phyloP scores from a whole-genome alignment of 1,140 invertebrate genomes.

The Arion vulgaris region DNA sequence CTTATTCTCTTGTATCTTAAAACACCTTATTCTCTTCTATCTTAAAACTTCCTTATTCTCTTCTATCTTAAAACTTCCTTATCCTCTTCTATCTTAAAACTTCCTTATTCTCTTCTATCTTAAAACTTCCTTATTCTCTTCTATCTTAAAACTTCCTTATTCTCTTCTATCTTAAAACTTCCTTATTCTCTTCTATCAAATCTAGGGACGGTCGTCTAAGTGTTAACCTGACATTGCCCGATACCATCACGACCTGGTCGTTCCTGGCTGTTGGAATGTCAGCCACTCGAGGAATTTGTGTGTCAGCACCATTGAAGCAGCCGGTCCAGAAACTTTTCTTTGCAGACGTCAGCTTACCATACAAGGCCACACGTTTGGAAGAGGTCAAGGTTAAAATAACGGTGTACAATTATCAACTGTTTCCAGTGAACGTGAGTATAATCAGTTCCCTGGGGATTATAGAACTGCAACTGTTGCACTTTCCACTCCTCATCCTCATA shows the following conservation, averaged over 20 bases:
- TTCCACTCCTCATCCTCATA: no score
- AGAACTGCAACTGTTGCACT: no score
- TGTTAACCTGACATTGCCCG: slow-evolving; percentile 56
- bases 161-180: no score
- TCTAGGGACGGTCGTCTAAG: slow-evolving; percentile 34
- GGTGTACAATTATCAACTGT: slow-evolving; percentile 67
- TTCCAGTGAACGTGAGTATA: slow-evolving; percentile 47
- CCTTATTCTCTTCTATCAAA: background rate
- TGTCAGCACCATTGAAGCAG: slow-evolving; percentile 61
- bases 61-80: no score
- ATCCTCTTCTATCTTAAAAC: no score
- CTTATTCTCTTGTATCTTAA: no score
- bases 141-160: no score
- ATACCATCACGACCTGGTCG: slow-evolving; percentile 71
- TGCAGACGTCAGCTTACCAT: slow-evolving; percentile 67
- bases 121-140: no score
- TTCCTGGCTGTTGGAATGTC: slow-evolving; percentile 67
- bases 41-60: no score
- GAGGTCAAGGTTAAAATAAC: slow-evolving; percentile 69
- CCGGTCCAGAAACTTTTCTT: slow-evolving; percentile 64
- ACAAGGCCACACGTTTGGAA: slow-evolving; percentile 69
- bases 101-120: no score
- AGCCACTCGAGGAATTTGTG: slow-evolving; percentile 63
- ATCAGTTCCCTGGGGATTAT: no score
- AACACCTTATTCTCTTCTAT: no score